Base-by-base conservation (phyloP, 2,797 vertebrate genomes). In the Leptodactylus fallax region DNA sequence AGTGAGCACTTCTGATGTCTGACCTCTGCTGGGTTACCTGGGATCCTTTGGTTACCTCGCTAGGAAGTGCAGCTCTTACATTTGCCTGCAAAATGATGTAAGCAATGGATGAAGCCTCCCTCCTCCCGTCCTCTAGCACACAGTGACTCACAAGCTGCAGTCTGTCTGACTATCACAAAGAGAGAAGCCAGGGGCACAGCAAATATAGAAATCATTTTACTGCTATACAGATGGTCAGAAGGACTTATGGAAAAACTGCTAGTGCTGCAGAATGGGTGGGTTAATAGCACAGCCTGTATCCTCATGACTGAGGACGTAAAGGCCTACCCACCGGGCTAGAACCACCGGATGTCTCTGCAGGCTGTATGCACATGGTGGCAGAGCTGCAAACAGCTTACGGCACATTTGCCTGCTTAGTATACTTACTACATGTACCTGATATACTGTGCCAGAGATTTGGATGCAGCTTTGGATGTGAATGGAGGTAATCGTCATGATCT, bases 11-110 rank as follows among this genome's bases (percentile, higher is more conserved):
- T 58, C 16, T 58, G 3, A 17, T 58, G 17, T 21, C 3, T 11
- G 71, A 49, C n/a, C 71, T 47, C 45, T n/a, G 71, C 69, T 47
- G 16, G 17, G 19, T 49, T 76, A 51, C 47, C 72, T 23, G 72
- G 7, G 14, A 13, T 13, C 51, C 45, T n/a, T 6, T n/a, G n/a
- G n/a, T n/a, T n/a, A n/a, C n/a, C n/a, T n/a, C n/a, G n/a, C n/a
- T 19, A 45, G 27, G 36, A 45, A 45, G 27, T 45, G 36, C 36
- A 72, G 17, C 8, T 47, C 27, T 47, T 14, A 21, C 49, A 13
- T 53, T 77, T 77, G 72, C 49, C 72, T 77, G 72, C 72, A 77
- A 77, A 77, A 77, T 77, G 72, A 77, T 77, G 72, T 77, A 53
- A 77, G 72, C 72, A 0, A 10, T 0, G 47, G 17, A 13, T 3